phyloP scores from a whole-genome alignment of 92 coral and sea anemone genomes.

The Chrysogorgia sp. region DNA sequence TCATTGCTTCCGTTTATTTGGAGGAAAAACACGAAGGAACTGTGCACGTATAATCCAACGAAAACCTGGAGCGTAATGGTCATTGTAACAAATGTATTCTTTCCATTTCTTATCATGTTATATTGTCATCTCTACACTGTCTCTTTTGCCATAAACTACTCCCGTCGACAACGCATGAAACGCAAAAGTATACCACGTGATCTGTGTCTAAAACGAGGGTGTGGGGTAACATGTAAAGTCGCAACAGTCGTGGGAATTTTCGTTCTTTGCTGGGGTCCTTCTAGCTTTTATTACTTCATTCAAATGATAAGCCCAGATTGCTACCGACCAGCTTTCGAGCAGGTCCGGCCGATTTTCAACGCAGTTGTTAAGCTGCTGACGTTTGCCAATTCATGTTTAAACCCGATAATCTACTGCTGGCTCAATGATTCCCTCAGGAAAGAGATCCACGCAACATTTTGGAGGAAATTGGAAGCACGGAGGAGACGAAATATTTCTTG shows the following conservation, averaged over 20 bases:
- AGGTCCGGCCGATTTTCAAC: slow-evolving; percentile 63
- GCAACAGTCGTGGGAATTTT: slow-evolving; percentile 87
- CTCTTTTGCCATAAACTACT: neutral
- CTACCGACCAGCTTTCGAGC: slow-evolving; percentile 65
- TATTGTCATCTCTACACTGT: neutral
- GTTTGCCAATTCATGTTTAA: slow-evolving; percentile 79
- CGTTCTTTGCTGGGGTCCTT: slow-evolving; percentile 89
- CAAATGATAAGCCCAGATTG: slow-evolving; percentile 73
- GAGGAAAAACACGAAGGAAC: slow-evolving; percentile 49
- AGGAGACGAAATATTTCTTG: neutral
- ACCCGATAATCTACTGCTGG: slow-evolving; percentile 96
- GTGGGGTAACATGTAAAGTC: slow-evolving; percentile 76
- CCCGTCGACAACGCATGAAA: slow-evolving; percentile 58
- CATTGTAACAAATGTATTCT: neutral
- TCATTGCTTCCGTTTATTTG: slow-evolving; percentile 87
- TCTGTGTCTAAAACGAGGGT: slow-evolving; percentile 46
- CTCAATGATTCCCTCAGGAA: slow-evolving; percentile 77
- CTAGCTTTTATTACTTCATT: slow-evolving; percentile 83
- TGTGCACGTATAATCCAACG: slow-evolving; percentile 80
- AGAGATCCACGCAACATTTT: slow-evolving; percentile 38
- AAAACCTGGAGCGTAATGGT: slow-evolving; percentile 7
- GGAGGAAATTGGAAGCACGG: neutral
- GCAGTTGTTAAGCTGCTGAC: slow-evolving; percentile 85
- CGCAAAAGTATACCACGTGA: slow-evolving; percentile 60
- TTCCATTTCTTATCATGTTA: neutral